These are phyloP conservation scores for Stenodera caucasica DNA, from an alignment of 2,888 invertebrate genomes.

Conservation along the genomic window DNA sequence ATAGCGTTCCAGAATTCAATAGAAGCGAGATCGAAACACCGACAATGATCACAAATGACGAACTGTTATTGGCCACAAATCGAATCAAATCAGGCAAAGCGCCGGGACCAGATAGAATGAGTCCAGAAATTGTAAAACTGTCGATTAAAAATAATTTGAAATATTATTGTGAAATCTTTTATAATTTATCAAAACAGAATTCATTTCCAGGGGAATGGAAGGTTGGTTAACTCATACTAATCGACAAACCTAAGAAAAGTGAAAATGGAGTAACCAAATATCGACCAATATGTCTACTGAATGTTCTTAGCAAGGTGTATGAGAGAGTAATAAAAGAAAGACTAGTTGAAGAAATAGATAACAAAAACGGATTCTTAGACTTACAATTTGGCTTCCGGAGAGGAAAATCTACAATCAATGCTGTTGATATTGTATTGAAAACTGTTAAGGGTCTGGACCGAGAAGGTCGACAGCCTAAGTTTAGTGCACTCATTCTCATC, in stretches of 20 bases:
- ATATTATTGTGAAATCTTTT: constrained; percentile 6
- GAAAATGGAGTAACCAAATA: background rate
- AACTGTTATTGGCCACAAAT: background rate
- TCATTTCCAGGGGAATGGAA: constrained; percentile 27
- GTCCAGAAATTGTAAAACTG: background rate
- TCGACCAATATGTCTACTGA: constrained; percentile 13
- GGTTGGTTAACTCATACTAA: constrained; percentile 17
- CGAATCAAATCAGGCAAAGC: constrained; percentile 23
- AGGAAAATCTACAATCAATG: background rate
- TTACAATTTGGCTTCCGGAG: constrained; percentile 11
- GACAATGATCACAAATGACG: background rate
- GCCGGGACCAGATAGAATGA: constrained; percentile 17
- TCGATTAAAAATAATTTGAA: constrained; percentile 10
- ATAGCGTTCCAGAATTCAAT: too few species aligned
- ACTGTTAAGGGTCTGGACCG: too few species aligned
- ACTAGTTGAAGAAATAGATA: background rate
- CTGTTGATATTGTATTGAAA: background rate
- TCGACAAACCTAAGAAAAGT: background rate
- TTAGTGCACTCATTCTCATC: too few species aligned
- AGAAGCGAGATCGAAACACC: too few species aligned
- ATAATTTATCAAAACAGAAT: constrained; percentile 11
- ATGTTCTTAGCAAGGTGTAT: constrained; percentile 3
- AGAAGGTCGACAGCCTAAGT: too few species aligned
- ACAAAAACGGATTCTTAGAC: background rate
- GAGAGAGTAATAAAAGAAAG: constrained; percentile 6